These are phyloP conservation scores for Drosophila santomea DNA, from an alignment of 1,140 invertebrate genomes.

Conservation along the genomic window DNA sequence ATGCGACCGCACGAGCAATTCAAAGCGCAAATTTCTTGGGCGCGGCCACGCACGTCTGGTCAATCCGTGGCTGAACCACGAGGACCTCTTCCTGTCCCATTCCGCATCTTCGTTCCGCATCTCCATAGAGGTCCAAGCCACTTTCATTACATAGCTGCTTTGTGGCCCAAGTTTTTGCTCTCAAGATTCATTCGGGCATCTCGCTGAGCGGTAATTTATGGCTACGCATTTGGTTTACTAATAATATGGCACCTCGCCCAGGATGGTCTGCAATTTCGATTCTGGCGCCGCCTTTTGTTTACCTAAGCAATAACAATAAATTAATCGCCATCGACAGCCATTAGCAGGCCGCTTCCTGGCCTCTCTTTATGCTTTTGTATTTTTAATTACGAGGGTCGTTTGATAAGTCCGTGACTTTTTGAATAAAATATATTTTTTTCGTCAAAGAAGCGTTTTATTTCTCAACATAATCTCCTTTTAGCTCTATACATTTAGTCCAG, in stretches of 20 bases:
- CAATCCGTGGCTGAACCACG: conserved; percentile 22
- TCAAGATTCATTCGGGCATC: conserved; percentile 67
- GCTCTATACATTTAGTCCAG: too few species aligned
- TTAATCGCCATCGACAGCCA: conserved; percentile 73
- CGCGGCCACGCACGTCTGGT: conserved; percentile 66
- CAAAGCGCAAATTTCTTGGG: conserved; percentile 68
- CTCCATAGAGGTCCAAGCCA: conserved; percentile 27
- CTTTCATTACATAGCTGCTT: conserved; percentile 69
- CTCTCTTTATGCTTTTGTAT: conserved; percentile 70
- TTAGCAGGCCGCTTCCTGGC: conserved; percentile 44
- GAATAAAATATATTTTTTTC: too few species aligned
- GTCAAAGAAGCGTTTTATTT: too few species aligned
- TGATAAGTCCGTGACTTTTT: too few species aligned
- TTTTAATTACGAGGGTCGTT: too few species aligned
- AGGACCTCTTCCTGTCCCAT: conserved; percentile 8
- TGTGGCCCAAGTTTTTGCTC: conserved; percentile 39
- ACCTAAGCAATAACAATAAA: conserved; percentile 83
- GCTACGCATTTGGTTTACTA: conserved; percentile 81
- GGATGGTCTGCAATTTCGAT: conserved; percentile 53
- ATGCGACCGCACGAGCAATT: conserved; percentile 76
- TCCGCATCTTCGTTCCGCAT: background rate
- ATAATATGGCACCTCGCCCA: conserved; percentile 51
- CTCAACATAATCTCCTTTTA: too few species aligned
- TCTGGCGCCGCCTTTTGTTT: conserved; percentile 64
- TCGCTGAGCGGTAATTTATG: conserved; percentile 78